These are phyloP conservation scores for Solea senegalensis DNA, from an alignment of 2,113 vertebrate genomes.

Conservation along the genomic window DNA sequence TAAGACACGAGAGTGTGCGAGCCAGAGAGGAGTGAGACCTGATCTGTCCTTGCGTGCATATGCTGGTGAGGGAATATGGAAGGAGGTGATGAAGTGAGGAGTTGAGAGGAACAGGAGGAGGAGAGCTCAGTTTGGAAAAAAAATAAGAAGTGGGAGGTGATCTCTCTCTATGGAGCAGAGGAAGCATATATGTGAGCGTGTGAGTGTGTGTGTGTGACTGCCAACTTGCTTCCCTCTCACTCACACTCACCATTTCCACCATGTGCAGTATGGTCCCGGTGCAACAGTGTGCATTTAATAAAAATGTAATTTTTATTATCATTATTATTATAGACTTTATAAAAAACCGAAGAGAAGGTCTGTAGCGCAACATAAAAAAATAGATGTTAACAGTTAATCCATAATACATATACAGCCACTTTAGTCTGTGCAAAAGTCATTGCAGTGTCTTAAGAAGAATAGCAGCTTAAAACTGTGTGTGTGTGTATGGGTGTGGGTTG, in stretches of 20 bases:
- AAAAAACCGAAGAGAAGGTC: too few species aligned
- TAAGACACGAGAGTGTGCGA: constrained; percentile 41
- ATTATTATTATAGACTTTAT: too few species aligned
- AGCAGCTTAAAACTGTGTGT: neutral
- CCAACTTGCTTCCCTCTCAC: constrained; percentile 56
- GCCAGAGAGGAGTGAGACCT: constrained; percentile 65
- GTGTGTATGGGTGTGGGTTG: neutral
- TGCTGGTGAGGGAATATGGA: constrained; percentile 57
- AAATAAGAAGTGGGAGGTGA: constrained; percentile 69
- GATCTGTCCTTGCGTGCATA: constrained; percentile 60
- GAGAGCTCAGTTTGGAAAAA: constrained; percentile 58
- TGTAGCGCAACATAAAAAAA: too few species aligned
- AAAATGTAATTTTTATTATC: neutral
- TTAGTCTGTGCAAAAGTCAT: too few species aligned
- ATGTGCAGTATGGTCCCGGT: constrained; percentile 39
- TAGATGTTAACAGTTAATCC: too few species aligned
- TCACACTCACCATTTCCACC: constrained; percentile 51
- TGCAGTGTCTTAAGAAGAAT: too few species aligned
- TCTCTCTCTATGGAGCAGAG: constrained; percentile 59
- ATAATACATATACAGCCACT: too few species aligned
- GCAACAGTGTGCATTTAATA: constrained; percentile 29
- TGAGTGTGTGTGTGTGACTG: constrained; percentile 21
- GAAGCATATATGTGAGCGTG: constrained; percentile 49
- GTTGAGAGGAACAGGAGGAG: constrained; percentile 58
- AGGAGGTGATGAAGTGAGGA: constrained; percentile 78